These are phyloP conservation scores for Ailuropoda melanoleuca DNA, from an alignment of 2,113 vertebrate species.

Conservation along the genomic window DNA sequence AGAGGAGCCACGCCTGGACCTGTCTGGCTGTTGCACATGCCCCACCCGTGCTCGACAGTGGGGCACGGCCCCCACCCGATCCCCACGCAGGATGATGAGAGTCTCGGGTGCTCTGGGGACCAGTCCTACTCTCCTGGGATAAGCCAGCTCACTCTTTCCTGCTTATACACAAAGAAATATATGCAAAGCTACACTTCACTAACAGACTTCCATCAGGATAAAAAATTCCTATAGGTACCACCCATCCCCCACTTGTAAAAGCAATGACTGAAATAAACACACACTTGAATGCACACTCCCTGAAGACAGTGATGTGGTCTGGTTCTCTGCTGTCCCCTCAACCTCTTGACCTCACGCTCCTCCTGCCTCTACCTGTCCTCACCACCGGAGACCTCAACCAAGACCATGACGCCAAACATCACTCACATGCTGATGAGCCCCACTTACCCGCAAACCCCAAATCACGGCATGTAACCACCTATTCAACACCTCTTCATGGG, in stretches of 20 bases:
- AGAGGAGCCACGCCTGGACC: background rate
- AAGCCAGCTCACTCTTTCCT: background rate
- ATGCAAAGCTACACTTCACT: background rate
- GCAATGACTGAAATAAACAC: background rate
- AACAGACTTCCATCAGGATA: background rate
- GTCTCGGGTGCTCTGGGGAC: background rate
- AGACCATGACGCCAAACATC: too few relatives aligned
- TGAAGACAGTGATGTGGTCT: background rate
- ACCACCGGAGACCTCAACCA: background rate
- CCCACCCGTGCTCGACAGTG: rapidly evolving
- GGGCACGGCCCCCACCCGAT: background rate
- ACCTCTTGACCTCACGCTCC: background rate
- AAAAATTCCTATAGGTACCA: background rate
- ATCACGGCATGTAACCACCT: too few relatives aligned
- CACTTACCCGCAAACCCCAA: background rate
- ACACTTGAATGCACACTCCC: background rate
- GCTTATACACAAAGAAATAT: background rate
- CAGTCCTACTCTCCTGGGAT: background rate
- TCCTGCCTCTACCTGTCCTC: background rate
- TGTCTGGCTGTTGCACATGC: background rate
- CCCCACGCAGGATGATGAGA: background rate
- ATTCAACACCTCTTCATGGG: background rate
- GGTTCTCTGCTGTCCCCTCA: background rate
- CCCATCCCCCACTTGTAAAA: background rate
- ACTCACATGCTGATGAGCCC: background rate